Percentiles rank a stretch among this genome's conserved stretches.
Conservation (phyloP, 2,797 vertebrate genomes). For the Rhinella marina region DNA sequence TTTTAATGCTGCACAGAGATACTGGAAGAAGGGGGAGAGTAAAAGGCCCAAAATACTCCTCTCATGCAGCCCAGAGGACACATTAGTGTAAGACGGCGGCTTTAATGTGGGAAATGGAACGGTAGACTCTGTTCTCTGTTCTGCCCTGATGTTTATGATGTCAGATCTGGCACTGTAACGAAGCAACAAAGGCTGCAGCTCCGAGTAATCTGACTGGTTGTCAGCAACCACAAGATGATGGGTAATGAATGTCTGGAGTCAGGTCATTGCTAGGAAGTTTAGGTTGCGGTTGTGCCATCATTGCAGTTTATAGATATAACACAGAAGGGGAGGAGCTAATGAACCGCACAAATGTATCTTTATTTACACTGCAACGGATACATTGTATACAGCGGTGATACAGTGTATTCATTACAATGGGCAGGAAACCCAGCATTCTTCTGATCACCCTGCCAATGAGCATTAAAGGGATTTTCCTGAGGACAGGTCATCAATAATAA, state of each 20-base stretch:
- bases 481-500: too few relatives aligned
- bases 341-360: neutral
- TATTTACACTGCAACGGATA: neutral
- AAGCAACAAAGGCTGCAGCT: neutral
- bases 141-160: slow-evolving; percentile 36
- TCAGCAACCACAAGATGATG: slow-evolving; percentile 5
- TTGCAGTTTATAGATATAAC: neutral
- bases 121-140: slow-evolving; percentile 18
- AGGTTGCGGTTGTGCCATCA: neutral
- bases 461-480: neutral
- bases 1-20: slow-evolving; percentile 58
- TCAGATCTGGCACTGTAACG: slow-evolving; percentile 20
- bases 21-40: slow-evolving; percentile 44
- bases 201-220: neutral
- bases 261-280: neutral
- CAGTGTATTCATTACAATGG: neutral
- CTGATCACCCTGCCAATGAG: neutral
- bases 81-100: slow-evolving; percentile 46
- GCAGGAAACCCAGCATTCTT: neutral
- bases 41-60: slow-evolving; percentile 49
- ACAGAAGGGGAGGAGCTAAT: too few relatives aligned
- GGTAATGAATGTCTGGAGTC: neutral
- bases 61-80: slow-evolving; percentile 50
- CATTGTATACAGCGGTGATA: neutral
- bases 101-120: slow-evolving; percentile 53